Conservation (phyloP, 2,888 invertebrate genomes). For the Nomada fabriciana region DNA sequence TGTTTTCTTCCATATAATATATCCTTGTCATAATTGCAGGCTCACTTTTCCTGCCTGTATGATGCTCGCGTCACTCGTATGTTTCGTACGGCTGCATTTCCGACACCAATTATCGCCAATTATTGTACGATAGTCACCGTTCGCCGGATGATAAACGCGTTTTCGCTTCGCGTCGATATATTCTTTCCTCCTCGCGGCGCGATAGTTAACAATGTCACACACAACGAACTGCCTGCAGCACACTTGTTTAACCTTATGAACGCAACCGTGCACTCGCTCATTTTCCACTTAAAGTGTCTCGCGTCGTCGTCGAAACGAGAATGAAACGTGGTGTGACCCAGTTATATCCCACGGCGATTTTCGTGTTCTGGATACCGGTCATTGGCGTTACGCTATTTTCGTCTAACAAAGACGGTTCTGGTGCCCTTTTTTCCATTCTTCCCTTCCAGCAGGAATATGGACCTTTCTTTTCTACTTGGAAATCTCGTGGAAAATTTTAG, state of each 20-base stretch:
- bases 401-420: too few species aligned
- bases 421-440: neutral
- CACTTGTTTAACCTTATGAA: constrained; percentile 67
- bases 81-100: neutral
- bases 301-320: constrained; percentile 49
- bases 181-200: constrained; percentile 25
- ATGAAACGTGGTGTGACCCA: constrained; percentile 54
- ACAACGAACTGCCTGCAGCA: constrained; percentile 60
- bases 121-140: constrained; percentile 22
- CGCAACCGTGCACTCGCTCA: constrained; percentile 59
- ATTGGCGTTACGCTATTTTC: neutral
- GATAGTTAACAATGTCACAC: constrained; percentile 57
- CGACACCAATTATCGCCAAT: constrained; percentile 25
- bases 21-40: neutral
- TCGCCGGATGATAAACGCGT: constrained; percentile 43
- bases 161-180: constrained; percentile 17
- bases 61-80: neutral
- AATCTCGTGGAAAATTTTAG: too few species aligned
- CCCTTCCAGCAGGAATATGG: neutral
- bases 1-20: neutral
- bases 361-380: constrained; percentile 34
- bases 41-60: constrained; percentile 5
- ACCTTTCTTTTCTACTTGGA: neutral
- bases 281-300: constrained; percentile 65
- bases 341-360: constrained; percentile 50